These are phyloP conservation scores for Drepana falcataria DNA, from an alignment of 2,888 invertebrate species.

Conservation along the genomic window DNA sequence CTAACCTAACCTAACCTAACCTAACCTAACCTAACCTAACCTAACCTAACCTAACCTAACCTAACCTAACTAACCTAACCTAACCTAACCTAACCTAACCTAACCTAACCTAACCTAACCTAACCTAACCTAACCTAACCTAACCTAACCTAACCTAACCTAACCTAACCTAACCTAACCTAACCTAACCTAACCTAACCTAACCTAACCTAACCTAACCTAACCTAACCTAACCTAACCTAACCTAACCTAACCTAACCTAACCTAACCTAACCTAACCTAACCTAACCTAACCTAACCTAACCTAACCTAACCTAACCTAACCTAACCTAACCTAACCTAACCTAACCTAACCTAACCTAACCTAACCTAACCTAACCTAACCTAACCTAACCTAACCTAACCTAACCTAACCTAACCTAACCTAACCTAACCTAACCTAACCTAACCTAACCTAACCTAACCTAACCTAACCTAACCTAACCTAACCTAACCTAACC, in stretches of 20 bases:
- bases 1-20: constrained; percentile 18
- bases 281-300: too few species aligned
- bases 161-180: constrained; percentile 19
- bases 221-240: constrained; percentile 21
- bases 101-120: constrained; percentile 16
- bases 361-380: too few species aligned
- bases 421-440: too few species aligned
- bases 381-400: too few species aligned
- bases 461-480: too few species aligned
- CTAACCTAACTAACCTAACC: constrained; percentile 17
- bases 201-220: constrained; percentile 22
- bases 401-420: too few species aligned
- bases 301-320: too few species aligned
- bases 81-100: constrained; percentile 16
- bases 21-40: constrained; percentile 20
- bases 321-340: too few species aligned
- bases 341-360: too few species aligned
- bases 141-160: constrained; percentile 13
- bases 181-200: constrained; percentile 20
- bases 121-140: constrained; percentile 17
- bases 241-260: constrained; percentile 19
- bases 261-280: constrained; percentile 13
- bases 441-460: too few species aligned
- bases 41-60: constrained; percentile 19
- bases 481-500: too few species aligned